Percentiles rank a stretch among this genome's conserved stretches.
These are phyloP conservation scores for Eonycteris spelaea DNA, from an alignment of 2,113 vertebrate species.

Conservation along the genomic window DNA sequence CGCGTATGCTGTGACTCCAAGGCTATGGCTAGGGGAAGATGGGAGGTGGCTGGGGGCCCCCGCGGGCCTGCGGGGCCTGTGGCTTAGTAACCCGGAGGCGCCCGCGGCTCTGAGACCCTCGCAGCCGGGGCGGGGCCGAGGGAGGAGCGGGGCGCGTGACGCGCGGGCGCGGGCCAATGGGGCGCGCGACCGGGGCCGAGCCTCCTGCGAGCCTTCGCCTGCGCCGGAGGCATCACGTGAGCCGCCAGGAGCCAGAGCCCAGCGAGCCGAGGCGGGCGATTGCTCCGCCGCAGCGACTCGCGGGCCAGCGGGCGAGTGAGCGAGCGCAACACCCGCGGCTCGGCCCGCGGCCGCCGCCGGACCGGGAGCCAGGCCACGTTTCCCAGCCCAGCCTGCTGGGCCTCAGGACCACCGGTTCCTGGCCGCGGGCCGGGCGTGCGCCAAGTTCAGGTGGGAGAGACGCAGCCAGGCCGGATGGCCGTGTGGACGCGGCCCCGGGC, in stretches of 20 bases:
- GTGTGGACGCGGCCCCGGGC: neutral
- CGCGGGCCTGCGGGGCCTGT: accelerated
- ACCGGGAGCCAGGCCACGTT: neutral
- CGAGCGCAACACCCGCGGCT: slow-evolving; percentile 81
- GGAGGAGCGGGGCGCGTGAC: slow-evolving; percentile 46
- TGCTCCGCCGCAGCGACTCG: slow-evolving; percentile 72
- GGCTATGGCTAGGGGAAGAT: neutral
- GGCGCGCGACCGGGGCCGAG: slow-evolving; percentile 85
- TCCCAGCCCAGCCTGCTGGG: neutral
- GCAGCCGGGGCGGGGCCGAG: neutral
- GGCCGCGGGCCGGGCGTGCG: slow-evolving; percentile 54
- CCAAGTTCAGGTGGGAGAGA: slow-evolving; percentile 80
- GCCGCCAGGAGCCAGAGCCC: slow-evolving; percentile 57
- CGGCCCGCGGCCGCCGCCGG: slow-evolving; percentile 79
- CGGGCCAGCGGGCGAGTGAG: slow-evolving; percentile 77
- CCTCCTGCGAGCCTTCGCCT: slow-evolving; percentile 87
- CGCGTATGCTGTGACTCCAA: neutral
- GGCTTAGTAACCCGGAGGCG: accelerated
- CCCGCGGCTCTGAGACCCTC: accelerated
- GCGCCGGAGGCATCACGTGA: slow-evolving; percentile 79
- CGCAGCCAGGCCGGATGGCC: neutral
- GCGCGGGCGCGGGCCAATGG: slow-evolving; percentile 82
- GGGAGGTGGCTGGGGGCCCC: too few relatives aligned
- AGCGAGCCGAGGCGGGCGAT: slow-evolving; percentile 72
- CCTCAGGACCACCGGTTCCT: slow-evolving; percentile 51